These are phyloP conservation scores for Pseudopodoces humilis DNA, from an alignment of 2,113 vertebrate genomes.

Conservation along the genomic window DNA sequence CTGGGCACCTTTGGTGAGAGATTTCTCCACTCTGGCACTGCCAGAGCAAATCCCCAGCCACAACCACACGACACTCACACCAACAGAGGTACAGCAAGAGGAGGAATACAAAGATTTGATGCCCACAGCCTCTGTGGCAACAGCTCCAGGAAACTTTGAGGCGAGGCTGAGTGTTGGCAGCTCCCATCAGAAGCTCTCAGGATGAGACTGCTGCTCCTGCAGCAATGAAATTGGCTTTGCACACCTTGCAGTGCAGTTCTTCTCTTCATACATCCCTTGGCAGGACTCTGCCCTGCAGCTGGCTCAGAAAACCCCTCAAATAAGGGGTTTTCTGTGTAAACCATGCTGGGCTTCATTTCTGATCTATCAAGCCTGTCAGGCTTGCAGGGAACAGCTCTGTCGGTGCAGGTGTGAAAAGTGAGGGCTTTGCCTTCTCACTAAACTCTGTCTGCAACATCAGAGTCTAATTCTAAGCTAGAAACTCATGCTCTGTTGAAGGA, in stretches of 20 bases:
- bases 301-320: not conserved
- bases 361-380: not conserved
- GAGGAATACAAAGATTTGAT: not conserved
- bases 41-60: not conserved
- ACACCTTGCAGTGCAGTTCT: not conserved
- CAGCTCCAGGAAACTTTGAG: not conserved
- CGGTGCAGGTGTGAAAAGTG: not conserved
- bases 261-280: not conserved
- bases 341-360: not conserved
- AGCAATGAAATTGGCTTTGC: not conserved
- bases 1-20: not conserved
- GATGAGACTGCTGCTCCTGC: not conserved
- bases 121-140: not conserved
- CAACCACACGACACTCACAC: fast-evolving
- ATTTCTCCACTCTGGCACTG: not conserved
- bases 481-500: not conserved
- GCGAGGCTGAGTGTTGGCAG: not conserved
- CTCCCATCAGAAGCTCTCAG: not conserved
- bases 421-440: not conserved
- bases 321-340: not conserved
- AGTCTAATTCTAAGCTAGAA: not conserved
- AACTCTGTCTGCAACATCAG: not conserved
- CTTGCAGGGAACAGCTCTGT: not conserved
- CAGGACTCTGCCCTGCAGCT: not conserved
- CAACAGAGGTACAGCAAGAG: not conserved